Evolutionary conservation across 2,113 vertebrate species (phyloP).

Genomic region (Ceyx margarethae): DNA sequence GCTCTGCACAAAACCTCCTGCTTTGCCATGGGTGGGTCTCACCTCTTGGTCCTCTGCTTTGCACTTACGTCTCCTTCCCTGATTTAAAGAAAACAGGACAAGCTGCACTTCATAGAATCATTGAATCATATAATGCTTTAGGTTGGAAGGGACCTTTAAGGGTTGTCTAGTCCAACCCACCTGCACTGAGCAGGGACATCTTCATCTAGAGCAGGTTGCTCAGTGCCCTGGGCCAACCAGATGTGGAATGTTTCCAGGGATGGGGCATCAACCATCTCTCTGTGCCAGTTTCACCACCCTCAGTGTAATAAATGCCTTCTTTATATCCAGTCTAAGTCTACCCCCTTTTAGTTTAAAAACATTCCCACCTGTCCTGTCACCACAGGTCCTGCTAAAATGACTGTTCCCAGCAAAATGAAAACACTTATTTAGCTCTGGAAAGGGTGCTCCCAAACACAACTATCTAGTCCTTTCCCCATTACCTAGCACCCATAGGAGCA

Average conservation of each 20-base stretch:
- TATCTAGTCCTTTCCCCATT: neutral
- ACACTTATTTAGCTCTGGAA: neutral
- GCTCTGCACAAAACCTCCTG: neutral
- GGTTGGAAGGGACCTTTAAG: neutral
- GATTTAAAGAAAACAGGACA: neutral
- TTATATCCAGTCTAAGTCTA: neutral
- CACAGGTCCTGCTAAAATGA: neutral
- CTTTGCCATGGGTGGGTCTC: neutral
- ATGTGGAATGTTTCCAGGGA: too few species aligned
- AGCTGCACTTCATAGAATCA: neutral
- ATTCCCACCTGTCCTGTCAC: neutral
- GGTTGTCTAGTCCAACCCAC: neutral
- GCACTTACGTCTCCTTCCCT: neutral
- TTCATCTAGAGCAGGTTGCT: neutral
- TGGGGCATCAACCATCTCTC: neutral
- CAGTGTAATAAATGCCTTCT: neutral
- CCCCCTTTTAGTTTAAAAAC: neutral
- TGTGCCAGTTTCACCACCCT: neutral
- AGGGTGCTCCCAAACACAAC: neutral
- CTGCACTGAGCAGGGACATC: neutral
- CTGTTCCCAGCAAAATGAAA: neutral
- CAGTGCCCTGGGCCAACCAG: neutral
- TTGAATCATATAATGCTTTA: neutral
- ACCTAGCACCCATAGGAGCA: neutral
- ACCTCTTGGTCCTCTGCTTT: neutral